Base-by-base conservation (phyloP, 2,888 invertebrate genomes). In the Drosophila rubida region DNA sequence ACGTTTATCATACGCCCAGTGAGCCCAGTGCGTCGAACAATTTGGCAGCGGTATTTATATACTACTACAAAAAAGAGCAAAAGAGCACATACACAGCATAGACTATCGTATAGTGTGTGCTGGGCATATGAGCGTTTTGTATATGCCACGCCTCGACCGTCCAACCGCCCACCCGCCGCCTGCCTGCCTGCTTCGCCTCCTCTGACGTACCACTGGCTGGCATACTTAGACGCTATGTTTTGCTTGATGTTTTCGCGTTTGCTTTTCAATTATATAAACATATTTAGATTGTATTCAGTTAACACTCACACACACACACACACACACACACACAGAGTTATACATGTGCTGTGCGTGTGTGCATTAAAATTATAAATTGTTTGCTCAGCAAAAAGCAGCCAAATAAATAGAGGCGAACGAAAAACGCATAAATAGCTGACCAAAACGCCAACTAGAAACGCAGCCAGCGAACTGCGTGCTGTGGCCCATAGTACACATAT, bases 181-280 rank as follows among this genome's bases (percentile, higher is more conserved):
- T 32, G 35, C 35, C 41, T 22, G 4, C 19, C 25, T 3, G 32
- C 23, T 16, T 23, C 35, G n/a, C 13, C 35, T 44, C 11, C 49
- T 63, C 82, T 71, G 70, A 68, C 63, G 68, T 58, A 57, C n/a
- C n/a, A n/a, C 60, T 77, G 78, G 80, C 74, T 77, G 80, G 80
- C 74, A 76, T 78, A 80, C 73, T 65, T 77, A 54, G 69, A 46
- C 13, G 53, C 64, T 64, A 77, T 80, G 65, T 69, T 77, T 64
- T 73, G 78, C 66, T 73, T 69, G 69, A 69, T 82, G 83, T 66
- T 79, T 79, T 87, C 86, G 75, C 70, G 78, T 87, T 87, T 87
- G 87, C 78, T 72, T 83, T 87, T 82, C 88, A 82, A 87, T 82
- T 87, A 87, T 85, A 82, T 87, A 82, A 87, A 87, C 82, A 82